Conservation (phyloP, 2,888 invertebrate genomes). For the Meliscaeva auricollis region DNA sequence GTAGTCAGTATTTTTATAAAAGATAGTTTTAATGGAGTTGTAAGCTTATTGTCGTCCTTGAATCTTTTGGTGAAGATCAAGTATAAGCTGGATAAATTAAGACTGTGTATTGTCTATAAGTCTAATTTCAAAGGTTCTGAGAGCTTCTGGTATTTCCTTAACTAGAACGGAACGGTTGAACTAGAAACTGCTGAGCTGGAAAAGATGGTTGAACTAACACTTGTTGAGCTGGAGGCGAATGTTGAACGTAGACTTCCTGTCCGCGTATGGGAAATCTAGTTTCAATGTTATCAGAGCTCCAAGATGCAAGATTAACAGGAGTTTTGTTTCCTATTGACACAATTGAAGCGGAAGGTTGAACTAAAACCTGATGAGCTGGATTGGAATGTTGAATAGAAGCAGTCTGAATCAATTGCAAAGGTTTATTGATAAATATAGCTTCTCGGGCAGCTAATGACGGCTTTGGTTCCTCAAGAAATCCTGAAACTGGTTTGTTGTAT, state of each 20-base stretch:
- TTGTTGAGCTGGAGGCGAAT: neutral
- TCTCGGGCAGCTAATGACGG: neutral
- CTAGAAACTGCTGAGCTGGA: neutral
- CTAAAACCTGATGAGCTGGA: neutral
- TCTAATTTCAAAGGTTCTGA: too few relatives aligned
- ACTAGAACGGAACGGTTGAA: neutral
- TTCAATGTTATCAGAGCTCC: too few relatives aligned
- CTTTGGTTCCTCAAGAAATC: neutral
- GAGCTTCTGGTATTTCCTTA: neutral
- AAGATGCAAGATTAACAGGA: too few relatives aligned
- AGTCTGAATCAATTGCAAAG: neutral
- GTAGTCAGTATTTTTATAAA: neutral
- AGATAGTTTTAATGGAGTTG: neutral
- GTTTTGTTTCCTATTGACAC: too few relatives aligned
- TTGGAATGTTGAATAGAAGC: neutral
- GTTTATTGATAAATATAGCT: neutral
- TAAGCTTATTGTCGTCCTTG: neutral
- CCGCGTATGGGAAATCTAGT: too few relatives aligned
- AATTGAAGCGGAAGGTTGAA: constrained; percentile 21
- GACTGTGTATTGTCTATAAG: too few relatives aligned
- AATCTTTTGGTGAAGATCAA: too few relatives aligned
- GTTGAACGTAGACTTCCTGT: neutral
- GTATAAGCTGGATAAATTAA: too few relatives aligned
- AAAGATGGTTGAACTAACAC: neutral
- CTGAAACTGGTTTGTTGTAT: neutral